Evolutionary conservation across 2,113 vertebrate genomes (phyloP), one percentile per base, ranked within the genome.

Genomic region (Cyanocitta stelleri): DNA sequence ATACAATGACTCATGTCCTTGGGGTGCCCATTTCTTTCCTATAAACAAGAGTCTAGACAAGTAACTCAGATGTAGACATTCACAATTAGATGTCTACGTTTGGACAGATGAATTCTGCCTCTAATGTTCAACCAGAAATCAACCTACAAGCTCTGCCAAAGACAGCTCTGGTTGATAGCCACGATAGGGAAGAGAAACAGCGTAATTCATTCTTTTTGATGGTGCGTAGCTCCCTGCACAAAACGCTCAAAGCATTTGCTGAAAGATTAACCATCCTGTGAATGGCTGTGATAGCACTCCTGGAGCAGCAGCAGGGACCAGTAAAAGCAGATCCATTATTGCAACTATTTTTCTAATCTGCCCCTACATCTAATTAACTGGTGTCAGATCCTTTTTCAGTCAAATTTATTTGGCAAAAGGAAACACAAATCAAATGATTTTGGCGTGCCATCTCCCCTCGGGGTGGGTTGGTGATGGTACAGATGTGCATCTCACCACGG

Each of bases 11-110:
- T 97, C 96, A 97, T 85, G 94, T 96, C 89, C 87, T 97, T 94
- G 84, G 91, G 94, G 91, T 97, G 89, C 91, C 96, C 96, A 92
- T 95, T 96, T 95, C 94, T 97, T 97, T 95, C 94, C 94, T 94
- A 95, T 95, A 97, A 97, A 97, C 95, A 97, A 92, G 91, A 96
- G 96, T 96, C 96, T 95, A 97, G 94, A 97, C 96, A 93, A 97
- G 91, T 87, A 96, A 95, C 90, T 95, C 83, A 41, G 80, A 95
- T 95, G 93, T 96, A 95, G 96, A 95, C 94, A 95, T 94, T 83
- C 89, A 93, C 94, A 95, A 95, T 95, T 95, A 95, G 89, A 78
- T 92, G 93, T 93, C 95, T 94, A 85, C 78, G 29, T 93, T 94
- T 74, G 84, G 91, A 91, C 91, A 96, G 91, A 97, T 92, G 64